Evolutionary conservation across 2,888 invertebrate genomes (phyloP), one percentile per base, ranked within the genome.

Genomic region (Thecophora atra): DNA sequence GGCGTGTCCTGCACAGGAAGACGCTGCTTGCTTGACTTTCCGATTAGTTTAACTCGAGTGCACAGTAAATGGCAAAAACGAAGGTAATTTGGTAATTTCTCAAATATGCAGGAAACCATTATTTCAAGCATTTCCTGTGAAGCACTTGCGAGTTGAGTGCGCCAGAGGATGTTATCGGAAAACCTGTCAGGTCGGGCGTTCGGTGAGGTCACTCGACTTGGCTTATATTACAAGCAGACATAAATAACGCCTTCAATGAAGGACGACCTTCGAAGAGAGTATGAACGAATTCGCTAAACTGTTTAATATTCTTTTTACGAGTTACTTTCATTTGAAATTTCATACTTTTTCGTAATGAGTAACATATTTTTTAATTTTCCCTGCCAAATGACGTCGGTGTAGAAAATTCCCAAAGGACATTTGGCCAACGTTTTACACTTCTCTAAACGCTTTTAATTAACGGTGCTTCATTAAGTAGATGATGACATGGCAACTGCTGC

Each of bases 1-100:
- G 64, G 17, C 52, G 47, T 68, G 65, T 58, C 58, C n/a, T 66
- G 63, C 56, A 69, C 69, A 68, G 56, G 58, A 65, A 64, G 69
- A 67, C 67, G 70, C 69, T 72, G 73, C 72, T 75, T 73, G 72
- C 73, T 75, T 73, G 75, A 73, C 73, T 72, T 75, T 73, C 75
- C 75, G 73, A 73, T 75, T 75, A 75, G 73, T 75, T 75, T 73
- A 73, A 73, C 75, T 72, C 71, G 72, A 73, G 72, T 73, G 73
- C 73, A 65, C 68, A 24, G 65, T 47, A 75, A 73, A 70, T 71
- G 71, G 62, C 65, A 69, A 60, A 63, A 51, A 67, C 37, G 52
- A 68, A 24, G 66, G 47, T 70, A 75, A 73, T 67, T 70, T 73
- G 71, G 69, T 73, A 62, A 73, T 72, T 75, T 70, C 71, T 72